Evolutionary conservation across 2,797 vertebrate genomes (phyloP).

Genomic region (Helarctos malayanus): DNA sequence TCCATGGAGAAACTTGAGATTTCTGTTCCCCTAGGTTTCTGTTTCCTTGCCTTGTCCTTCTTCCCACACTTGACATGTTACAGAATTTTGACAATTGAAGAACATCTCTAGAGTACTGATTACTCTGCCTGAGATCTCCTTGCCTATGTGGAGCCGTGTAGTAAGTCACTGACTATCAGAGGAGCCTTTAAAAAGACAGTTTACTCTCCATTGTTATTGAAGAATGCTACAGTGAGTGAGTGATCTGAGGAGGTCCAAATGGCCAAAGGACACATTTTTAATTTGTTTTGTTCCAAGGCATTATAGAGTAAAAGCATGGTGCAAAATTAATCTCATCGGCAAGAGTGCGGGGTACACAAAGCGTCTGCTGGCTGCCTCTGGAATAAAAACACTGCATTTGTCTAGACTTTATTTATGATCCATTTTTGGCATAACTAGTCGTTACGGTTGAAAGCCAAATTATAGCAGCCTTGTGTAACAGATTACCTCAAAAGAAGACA

Average conservation of each 20-base stretch:
- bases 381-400: constrained; percentile 78
- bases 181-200: constrained; percentile 63
- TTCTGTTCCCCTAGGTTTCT: constrained; percentile 66
- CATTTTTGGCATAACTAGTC: constrained; percentile 79
- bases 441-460: constrained; percentile 64
- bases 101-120: constrained; percentile 74
- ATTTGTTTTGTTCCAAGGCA: constrained; percentile 64
- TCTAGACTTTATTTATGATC: constrained; percentile 75
- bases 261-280: constrained; percentile 68
- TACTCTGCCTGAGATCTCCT: constrained; percentile 44
- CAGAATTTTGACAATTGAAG: constrained; percentile 75
- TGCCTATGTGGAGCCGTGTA: background rate
- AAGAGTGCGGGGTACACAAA: constrained; percentile 76
- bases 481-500: constrained; percentile 78
- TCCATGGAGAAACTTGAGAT: constrained; percentile 59
- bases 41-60: constrained; percentile 74
- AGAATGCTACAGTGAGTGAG: constrained; percentile 12
- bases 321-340: constrained; percentile 68
- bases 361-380: constrained; percentile 77
- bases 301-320: constrained; percentile 7
- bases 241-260: constrained; percentile 55
- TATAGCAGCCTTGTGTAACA: constrained; percentile 68
- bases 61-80: constrained; percentile 70
- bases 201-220: constrained; percentile 59
- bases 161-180: constrained; percentile 22